Conservation (phyloP, 2,113 vertebrate species). For the Aptenodytes patagonicus region DNA sequence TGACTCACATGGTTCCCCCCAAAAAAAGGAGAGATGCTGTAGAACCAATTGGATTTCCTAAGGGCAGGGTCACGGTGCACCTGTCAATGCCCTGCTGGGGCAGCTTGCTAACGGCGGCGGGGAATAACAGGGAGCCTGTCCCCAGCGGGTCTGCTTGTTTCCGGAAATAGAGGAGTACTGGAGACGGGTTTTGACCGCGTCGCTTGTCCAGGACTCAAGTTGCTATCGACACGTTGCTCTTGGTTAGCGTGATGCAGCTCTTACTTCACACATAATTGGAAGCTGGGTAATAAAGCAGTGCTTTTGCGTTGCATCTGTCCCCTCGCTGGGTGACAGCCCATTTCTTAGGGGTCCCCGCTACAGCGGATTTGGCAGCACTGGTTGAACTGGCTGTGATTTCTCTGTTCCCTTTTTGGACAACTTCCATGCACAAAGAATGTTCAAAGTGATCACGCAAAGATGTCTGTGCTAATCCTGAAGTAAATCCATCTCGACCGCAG, state of each 20-base stretch:
- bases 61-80: accelerated
- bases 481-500: background rate
- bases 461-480: background rate
- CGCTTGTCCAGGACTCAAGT: background rate
- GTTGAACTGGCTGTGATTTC: background rate
- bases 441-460: background rate
- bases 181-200: background rate
- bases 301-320: background rate
- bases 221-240: accelerated
- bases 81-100: background rate
- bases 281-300: background rate
- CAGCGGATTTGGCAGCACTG: background rate
- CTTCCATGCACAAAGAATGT: background rate
- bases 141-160: background rate
- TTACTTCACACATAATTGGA: background rate
- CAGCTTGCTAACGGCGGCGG: accelerated
- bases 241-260: background rate
- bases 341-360: background rate
- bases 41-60: background rate
- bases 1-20: background rate
- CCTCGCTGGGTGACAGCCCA: background rate
- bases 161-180: background rate
- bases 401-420: background rate
- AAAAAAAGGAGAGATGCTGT: background rate
- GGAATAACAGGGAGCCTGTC: background rate